Evolutionary conservation across 2,888 invertebrate species (phyloP).

Genomic region (Rhagonycha lutea): DNA sequence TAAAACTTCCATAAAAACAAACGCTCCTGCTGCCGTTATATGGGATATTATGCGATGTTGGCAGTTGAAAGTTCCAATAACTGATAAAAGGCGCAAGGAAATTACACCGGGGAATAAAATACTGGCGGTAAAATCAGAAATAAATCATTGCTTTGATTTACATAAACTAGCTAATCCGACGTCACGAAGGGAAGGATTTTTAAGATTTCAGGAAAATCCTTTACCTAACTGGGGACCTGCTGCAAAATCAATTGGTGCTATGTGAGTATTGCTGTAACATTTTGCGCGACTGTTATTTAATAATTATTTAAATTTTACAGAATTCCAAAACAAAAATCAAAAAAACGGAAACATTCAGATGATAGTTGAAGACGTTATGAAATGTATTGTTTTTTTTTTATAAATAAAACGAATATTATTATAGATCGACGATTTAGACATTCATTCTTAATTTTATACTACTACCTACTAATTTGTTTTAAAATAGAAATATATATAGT

Average conservation of each 20-base stretch:
- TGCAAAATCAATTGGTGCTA: conserved; percentile 71
- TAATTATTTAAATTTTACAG: neutral
- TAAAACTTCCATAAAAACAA: conserved; percentile 88
- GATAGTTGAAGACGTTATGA: neutral
- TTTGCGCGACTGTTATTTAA: neutral
- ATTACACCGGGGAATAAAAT: conserved; percentile 61
- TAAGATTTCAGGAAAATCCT: conserved; percentile 88
- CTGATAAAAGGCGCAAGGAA: conserved; percentile 60
- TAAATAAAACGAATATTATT: neutral
- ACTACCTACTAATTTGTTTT: too few relatives aligned
- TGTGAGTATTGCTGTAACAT: conserved; percentile 60
- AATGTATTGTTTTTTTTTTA: neutral
- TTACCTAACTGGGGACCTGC: conserved; percentile 91
- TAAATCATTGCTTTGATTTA: conserved; percentile 57
- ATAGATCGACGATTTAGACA: neutral
- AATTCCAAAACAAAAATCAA: neutral
- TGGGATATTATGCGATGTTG: conserved; percentile 93
- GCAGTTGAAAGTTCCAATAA: conserved; percentile 71
- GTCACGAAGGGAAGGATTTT: conserved; percentile 72
- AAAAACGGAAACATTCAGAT: neutral
- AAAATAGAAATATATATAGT: too few relatives aligned
- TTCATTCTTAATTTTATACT: too few relatives aligned
- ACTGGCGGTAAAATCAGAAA: conserved; percentile 59
- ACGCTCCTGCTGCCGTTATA: conserved; percentile 81
- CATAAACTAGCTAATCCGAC: conserved; percentile 79